A percentile compares a stretch with the other conserved stretches of the same genome.
These are phyloP conservation scores for Lethrus apterus DNA, from an alignment of 1,140 invertebrate genomes.

Conservation along the genomic window DNA sequence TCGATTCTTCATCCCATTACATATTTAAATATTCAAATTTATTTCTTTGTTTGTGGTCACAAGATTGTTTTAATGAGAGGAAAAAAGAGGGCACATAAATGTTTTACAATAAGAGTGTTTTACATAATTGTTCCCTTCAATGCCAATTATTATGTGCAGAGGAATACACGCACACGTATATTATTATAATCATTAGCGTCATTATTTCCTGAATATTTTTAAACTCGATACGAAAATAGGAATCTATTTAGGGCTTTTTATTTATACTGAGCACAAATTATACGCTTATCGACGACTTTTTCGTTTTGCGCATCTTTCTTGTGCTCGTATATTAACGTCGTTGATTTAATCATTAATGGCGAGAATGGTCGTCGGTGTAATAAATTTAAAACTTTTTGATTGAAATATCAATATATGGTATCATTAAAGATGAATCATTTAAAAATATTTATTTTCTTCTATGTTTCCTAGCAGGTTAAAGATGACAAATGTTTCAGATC, in stretches of 20 bases:
- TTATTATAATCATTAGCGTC: too few relatives aligned
- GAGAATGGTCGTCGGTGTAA: too few relatives aligned
- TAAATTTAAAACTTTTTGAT: background rate
- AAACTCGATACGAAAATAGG: too few relatives aligned
- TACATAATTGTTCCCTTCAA: background rate
- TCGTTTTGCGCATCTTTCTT: background rate
- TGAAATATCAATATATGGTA: background rate
- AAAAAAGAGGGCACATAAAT: background rate
- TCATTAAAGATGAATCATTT: background rate
- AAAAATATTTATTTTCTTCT: background rate
- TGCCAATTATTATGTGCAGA: too few relatives aligned
- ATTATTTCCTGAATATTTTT: too few relatives aligned
- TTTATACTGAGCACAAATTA: background rate
- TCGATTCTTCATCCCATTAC: too few relatives aligned
- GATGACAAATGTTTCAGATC: background rate
- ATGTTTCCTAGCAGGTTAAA: background rate
- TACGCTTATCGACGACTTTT: background rate
- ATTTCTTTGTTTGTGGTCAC: slow-evolving; percentile 3
- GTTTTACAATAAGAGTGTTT: background rate
- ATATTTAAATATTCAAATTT: slow-evolving; percentile 8
- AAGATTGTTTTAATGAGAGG: background rate
- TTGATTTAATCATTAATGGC: background rate
- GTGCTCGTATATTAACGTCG: background rate
- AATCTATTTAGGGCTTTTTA: background rate
- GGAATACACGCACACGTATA: too few relatives aligned